Evolutionary conservation across 1,140 invertebrate species (phyloP).

Genomic region (roundworm (Caenorhabditis elegans)): WBcel235 BX284606.5:4201001-4201500

Average conservation of each 20-base stretch:
- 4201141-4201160: background rate
- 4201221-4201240: slow-evolving; percentile 2
- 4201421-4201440: background rate
- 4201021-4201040: background rate
- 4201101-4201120: no score
- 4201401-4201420: background rate
- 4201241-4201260: slow-evolving; percentile 7
- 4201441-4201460: background rate
- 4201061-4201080: background rate
- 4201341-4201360: no score
- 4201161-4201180: background rate
- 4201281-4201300: background rate
- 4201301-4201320: background rate
- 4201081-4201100: no score
- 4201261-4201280: background rate
- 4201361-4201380: background rate
- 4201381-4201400: background rate
- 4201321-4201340: background rate
- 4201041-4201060: background rate
- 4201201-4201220: background rate
- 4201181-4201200: background rate
- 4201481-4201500: background rate
- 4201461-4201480: background rate
- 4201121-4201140: background rate
- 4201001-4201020: background rate